Percentiles rank a stretch among this genome's conserved stretches.
These are phyloP conservation scores for Athene noctua DNA, from an alignment of 2,113 vertebrate species.

Conservation along the genomic window DNA sequence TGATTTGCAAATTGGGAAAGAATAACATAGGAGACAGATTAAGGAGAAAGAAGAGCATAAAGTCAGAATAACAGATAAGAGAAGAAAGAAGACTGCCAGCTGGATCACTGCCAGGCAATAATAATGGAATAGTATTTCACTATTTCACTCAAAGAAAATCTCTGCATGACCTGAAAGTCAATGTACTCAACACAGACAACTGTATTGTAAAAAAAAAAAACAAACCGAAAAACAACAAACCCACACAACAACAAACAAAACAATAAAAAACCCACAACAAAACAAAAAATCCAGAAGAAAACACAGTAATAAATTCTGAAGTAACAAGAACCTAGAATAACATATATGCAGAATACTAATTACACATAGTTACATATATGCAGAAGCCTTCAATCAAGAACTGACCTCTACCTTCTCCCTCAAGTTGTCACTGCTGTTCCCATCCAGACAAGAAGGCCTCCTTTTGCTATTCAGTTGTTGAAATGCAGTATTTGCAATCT, in stretches of 20 bases:
- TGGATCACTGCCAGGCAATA: not conserved
- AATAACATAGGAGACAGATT: not conserved
- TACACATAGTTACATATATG: too few species aligned
- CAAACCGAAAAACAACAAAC: not conserved
- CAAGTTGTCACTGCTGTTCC: not conserved
- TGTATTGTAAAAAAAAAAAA: not conserved
- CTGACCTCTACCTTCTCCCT: not conserved
- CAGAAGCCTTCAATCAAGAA: not conserved
- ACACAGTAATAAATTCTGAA: not conserved
- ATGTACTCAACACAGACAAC: not conserved
- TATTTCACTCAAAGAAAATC: not conserved
- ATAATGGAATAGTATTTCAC: not conserved
- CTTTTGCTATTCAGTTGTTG: not conserved
- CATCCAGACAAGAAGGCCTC: not conserved
- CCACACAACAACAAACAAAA: not conserved
- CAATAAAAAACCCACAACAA: not conserved
- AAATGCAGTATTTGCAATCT: not conserved
- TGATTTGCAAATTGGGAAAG: not conserved
- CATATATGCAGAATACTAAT: not conserved
- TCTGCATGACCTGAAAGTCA: not conserved
- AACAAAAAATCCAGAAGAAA: not conserved
- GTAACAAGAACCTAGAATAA: not conserved
- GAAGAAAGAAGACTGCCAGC: not conserved
- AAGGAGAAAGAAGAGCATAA: not conserved
- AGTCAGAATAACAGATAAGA: not conserved